Evolutionary conservation across 2,888 invertebrate species (phyloP).

Genomic region (Leuctra nigra): DNA sequence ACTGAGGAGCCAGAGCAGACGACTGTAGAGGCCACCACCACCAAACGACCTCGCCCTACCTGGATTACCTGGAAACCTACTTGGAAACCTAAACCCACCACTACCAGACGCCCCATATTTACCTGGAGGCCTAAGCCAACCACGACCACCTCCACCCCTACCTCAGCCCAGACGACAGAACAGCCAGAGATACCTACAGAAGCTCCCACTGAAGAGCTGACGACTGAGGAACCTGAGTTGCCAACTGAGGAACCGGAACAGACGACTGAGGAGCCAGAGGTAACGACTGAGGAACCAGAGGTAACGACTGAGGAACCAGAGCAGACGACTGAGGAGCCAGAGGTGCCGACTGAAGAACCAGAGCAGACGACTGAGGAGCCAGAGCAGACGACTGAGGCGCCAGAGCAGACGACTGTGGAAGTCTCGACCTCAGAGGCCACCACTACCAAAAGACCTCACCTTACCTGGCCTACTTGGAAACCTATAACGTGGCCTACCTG

Average conservation of each 20-base stretch:
- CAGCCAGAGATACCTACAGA: neutral
- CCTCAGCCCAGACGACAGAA: neutral
- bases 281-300: neutral
- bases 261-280: neutral
- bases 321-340: neutral
- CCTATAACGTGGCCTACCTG: neutral
- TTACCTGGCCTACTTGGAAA: neutral
- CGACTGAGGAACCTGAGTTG: neutral
- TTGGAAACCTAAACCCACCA: neutral
- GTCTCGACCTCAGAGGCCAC: neutral
- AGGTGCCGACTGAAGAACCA: neutral
- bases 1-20: neutral
- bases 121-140: neutral
- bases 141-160: neutral
- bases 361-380: no score
- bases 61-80: no score
- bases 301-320: neutral
- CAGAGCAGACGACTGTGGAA: no score
- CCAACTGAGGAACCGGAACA: neutral
- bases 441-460: neutral
- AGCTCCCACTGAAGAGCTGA: neutral
- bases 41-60: no score
- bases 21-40: neutral
- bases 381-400: no score
- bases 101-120: neutral